phyloP scores from a whole-genome alignment of 2,797 vertebrate species.

The Balearica regulorum region DNA sequence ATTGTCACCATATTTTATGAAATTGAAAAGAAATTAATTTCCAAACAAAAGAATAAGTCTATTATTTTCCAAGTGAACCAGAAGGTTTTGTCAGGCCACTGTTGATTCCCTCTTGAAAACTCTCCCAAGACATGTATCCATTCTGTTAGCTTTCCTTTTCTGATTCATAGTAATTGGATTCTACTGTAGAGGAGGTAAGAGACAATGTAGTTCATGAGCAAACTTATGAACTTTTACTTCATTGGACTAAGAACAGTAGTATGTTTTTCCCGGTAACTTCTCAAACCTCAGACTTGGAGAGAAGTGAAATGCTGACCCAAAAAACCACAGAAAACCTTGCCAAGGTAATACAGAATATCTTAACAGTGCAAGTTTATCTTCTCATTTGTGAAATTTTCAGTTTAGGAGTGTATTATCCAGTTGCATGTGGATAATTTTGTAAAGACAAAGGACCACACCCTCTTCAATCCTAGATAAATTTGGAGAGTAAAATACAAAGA shows the following conservation, averaged over 20 bases:
- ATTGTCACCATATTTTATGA: background rate
- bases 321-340: constrained; percentile 20
- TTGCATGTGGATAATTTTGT: background rate
- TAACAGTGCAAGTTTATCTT: constrained; percentile 5
- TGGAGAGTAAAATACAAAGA: background rate
- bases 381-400: background rate
- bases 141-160: background rate
- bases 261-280: constrained; percentile 10
- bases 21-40: background rate
- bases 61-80: background rate
- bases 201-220: background rate
- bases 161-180: background rate
- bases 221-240: constrained; percentile 13
- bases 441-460: background rate
- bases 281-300: constrained; percentile 24
- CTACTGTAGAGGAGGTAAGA: background rate
- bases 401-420: background rate
- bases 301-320: background rate
- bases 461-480: background rate
- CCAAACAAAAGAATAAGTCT: background rate
- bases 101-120: background rate
- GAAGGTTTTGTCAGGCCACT: background rate
- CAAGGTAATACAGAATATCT: background rate
- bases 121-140: background rate
- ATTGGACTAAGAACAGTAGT: background rate